Base-by-base conservation (phyloP, 1,140 invertebrate genomes). In the Drosophila rhopaloa region DNA sequence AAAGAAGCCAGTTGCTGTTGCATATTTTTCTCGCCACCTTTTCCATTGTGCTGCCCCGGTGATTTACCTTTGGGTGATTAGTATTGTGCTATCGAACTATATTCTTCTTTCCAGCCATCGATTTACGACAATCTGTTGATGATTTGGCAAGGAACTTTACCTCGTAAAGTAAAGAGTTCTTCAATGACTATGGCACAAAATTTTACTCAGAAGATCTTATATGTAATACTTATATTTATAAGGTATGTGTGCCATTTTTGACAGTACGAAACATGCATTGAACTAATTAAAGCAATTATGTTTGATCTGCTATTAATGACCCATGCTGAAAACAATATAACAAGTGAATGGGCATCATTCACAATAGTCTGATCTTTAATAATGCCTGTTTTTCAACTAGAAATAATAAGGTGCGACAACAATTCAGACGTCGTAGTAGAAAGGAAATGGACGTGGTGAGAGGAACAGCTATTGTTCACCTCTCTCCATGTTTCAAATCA, bases 61-160 rank as follows among this genome's bases (percentile, higher is more conserved):
- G 74, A 81, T 70, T 81, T 85, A 65, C 53, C 59, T 44, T 59
- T 41, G 38, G 58, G 32, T 79, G 65, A 75, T 85, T 76, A 68
- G 50, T 46, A 43, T 40, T 63, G 62, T 55, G 58, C 55, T 54
- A 41, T 44, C 37, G n/a, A 41, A 46, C 56, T 43, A 10, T 47
- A 63, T 53, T 7, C n/a, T 10, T 11, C 16, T 8, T 24, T 43
- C 10, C 11, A 6, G 14, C 11, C 29, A 29, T 37, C 13, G 46
- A n/a, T 16, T 7, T 51, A 44, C 27, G 9, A 5, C 50, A 38
- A 40, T 57, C 35, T 8, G 10, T 35, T 38, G 6, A 51, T 58
- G 9, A 9, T 11, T 9, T 6, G 10, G 11, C 8, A 43, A 40
- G 14, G 7, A 32, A 14, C 35, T 6, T 27, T 7, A 46, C 1